Base-by-base conservation (phyloP, 2,113 vertebrate species). In the Hemiprocne comata region DNA sequence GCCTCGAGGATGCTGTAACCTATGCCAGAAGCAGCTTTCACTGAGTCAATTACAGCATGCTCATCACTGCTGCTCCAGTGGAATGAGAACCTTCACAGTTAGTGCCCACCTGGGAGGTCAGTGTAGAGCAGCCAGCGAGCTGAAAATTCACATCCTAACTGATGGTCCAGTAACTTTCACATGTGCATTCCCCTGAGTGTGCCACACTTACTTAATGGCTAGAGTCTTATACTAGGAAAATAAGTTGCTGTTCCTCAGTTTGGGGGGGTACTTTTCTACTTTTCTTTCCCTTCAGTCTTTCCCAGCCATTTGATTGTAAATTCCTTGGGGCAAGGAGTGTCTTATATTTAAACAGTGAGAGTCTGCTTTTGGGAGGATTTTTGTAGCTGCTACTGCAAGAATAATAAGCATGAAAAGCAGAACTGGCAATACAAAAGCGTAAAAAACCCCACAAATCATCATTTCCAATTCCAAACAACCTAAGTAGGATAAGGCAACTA, bases 351-450 rank as follows among this genome's bases (percentile, higher is more conserved):
- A 71, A 62, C 64, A 61, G 54, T 50, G n/a, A 57, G 38, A 78
- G 21, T 42, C 54, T 84, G 69, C 51, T 76, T 36, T 55, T 83
- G 69, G 72, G 72, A 95, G 83, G 72, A 81, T 91, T 96, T 42
- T 67, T 85, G 51, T 51, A 85, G 72, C 34, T 74, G 53, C 55
- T 58, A 3, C 60, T 70, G 58, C 50, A 92, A 69, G 72, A 84
- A 79, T 2, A 90, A 60, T 80, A 92, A 88, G 67, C 42, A 94
- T 9, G 15, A 89, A 80, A 89, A 58, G 58, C 21, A 90, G 72
- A 88, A 76, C 21, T 89, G 64, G 76, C 54, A 94, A 78, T 36
- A 76, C 24, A 95, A 92, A 86, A 92, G 61, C n/a, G 65, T 73
- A 66, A 90, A 51, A 90, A 80, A 42, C 40, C 40, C 5, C 21